phyloP scores from a whole-genome alignment of 37 sponge, comb jelly and placozoan genomes.

The Theonella swinhoei region DNA sequence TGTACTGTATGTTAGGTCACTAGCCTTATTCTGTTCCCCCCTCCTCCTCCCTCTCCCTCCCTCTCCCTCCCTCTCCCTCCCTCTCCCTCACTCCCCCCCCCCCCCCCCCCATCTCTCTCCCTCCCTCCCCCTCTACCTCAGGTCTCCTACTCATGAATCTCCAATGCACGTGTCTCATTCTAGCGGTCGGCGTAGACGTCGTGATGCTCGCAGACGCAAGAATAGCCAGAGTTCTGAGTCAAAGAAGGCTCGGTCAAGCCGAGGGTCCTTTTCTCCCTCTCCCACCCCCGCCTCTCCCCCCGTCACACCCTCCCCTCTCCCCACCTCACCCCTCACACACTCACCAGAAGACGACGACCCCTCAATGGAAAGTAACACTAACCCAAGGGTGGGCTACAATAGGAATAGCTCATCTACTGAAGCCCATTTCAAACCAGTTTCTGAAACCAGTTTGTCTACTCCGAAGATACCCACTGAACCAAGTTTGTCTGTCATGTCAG shows the following conservation, averaged over 20 bases:
- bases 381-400: neutral
- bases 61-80: no score
- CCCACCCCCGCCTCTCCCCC: no score
- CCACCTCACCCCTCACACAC: neutral
- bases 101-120: conserved; percentile 4
- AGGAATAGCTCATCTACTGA: neutral
- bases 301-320: no score
- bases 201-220: neutral
- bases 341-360: no score
- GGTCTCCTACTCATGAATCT: no score
- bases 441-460: neutral
- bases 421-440: neutral
- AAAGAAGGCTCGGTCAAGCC: neutral
- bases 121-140: neutral
- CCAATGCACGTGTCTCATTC: no score
- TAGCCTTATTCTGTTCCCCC: no score
- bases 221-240: neutral
- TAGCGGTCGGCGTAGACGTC: neutral
- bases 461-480: no score
- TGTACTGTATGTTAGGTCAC: no score
- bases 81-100: conserved; percentile 1
- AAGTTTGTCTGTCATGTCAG: no score
- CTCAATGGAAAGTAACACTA: neutral
- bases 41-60: no score
- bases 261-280: neutral